Evolutionary conservation across 2,888 invertebrate species (phyloP).

Genomic region (Gerosis bhagava): DNA sequence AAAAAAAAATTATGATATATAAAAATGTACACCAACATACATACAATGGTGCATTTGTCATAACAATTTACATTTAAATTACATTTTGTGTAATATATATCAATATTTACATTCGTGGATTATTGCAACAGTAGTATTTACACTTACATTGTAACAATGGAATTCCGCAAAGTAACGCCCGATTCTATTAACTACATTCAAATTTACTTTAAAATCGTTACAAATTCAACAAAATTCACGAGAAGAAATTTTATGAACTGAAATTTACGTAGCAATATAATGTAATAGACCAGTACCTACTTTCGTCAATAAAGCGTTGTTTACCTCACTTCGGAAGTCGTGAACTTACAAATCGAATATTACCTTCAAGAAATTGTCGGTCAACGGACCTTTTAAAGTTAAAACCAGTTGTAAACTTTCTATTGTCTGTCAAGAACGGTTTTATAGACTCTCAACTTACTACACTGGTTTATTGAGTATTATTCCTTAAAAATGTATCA

Average conservation of each 20-base stretch:
- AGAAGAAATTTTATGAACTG: conserved; percentile 9
- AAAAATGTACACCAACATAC: no score
- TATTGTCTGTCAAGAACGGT: conserved; percentile 15
- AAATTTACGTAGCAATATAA: conserved; percentile 19
- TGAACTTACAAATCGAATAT: conserved; percentile 15
- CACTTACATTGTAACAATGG: no score
- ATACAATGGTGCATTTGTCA: no score
- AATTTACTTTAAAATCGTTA: no score
- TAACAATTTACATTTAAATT: no score
- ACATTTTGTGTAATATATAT: no score
- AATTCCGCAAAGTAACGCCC: no score
- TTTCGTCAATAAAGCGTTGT: conserved; percentile 16
- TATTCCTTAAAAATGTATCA: conserved; percentile 6
- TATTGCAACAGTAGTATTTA: no score
- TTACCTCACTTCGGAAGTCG: conserved; percentile 25
- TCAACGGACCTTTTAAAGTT: conserved; percentile 18
- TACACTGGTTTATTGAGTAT: conserved; percentile 5
- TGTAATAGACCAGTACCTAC: conserved; percentile 13
- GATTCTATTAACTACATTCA: no score
- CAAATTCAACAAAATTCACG: conserved; percentile 8
- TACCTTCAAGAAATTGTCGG: conserved; percentile 1
- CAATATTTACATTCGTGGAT: no score
- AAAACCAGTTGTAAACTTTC: conserved; percentile 16
- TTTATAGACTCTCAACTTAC: conserved; percentile 10
- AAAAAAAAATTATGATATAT: no score